These are phyloP conservation scores for Parnassius orleans DNA, from an alignment of 2,888 invertebrate species.

Conservation along the genomic window DNA sequence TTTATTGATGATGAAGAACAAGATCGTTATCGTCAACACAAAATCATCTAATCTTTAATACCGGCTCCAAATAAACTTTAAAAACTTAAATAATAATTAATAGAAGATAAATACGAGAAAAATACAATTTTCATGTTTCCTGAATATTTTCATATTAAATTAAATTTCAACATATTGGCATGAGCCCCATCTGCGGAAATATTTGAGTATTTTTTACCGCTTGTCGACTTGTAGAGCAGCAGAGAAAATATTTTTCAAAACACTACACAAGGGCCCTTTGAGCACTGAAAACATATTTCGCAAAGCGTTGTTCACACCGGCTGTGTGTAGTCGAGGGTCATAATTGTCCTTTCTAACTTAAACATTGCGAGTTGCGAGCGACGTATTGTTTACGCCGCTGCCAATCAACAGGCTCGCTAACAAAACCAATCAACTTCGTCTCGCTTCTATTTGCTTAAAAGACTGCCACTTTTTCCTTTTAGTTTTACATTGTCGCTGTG, in stretches of 20 bases:
- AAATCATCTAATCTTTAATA: too few relatives aligned
- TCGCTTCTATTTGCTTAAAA: constrained; percentile 81
- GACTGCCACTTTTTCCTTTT: constrained; percentile 74
- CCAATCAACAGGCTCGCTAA: constrained; percentile 80
- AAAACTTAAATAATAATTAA: too few relatives aligned
- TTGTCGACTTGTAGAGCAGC: constrained; percentile 36
- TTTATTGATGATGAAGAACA: too few relatives aligned
- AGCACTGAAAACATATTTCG: constrained; percentile 38
- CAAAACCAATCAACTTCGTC: constrained; percentile 82
- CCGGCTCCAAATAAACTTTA: too few relatives aligned
- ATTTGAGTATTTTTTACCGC: constrained; percentile 12
- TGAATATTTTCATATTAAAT: not conserved
- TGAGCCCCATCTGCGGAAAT: constrained; percentile 10
- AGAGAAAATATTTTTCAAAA: constrained; percentile 39
- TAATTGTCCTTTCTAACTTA: constrained; percentile 76
- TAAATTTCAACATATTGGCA: constrained; percentile 4
- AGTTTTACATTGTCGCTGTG: constrained; percentile 73
- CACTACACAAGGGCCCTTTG: constrained; percentile 36
- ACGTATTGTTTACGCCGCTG: constrained; percentile 76
- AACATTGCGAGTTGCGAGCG: constrained; percentile 61
- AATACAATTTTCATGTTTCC: too few relatives aligned
- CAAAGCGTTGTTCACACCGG: constrained; percentile 51
- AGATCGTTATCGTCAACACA: too few relatives aligned
- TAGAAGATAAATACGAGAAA: too few relatives aligned
- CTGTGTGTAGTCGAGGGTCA: constrained; percentile 58